Percentiles rank a stretch among this genome's conserved stretches.
These are phyloP conservation scores for Diceros bicornis DNA, from an alignment of 2,797 vertebrate species.

Conservation along the genomic window DNA sequence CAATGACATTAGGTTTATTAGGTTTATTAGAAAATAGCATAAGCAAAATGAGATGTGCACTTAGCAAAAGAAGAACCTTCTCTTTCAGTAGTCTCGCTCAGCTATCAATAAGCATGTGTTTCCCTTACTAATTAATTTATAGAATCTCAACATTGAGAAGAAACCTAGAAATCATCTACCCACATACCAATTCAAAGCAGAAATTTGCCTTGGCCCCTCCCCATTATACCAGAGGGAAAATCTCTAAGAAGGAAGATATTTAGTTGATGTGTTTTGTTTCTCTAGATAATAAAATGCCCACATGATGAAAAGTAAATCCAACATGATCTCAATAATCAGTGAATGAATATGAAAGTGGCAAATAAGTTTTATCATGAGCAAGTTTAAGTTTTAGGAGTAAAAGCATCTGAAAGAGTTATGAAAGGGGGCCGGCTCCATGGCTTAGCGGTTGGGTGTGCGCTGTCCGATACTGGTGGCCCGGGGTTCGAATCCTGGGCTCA, in stretches of 20 bases:
- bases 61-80: background rate
- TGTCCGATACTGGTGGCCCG: no score
- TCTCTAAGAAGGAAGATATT: background rate
- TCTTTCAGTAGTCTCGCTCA: background rate
- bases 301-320: background rate
- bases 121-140: conserved; percentile 30
- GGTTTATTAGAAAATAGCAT: no score
- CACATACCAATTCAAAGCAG: background rate
- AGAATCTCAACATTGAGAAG: background rate
- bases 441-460: no score
- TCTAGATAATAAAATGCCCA: conserved; percentile 16
- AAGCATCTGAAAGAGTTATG: background rate
- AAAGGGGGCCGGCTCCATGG: background rate
- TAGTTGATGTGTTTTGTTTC: background rate
- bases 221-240: background rate
- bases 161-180: background rate
- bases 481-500: no score
- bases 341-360: background rate
- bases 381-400: conserved; percentile 36
- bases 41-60: background rate
- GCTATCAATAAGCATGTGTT: background rate
- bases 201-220: background rate
- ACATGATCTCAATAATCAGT: background rate
- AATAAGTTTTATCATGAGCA: background rate
- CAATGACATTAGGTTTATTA: background rate